Evolutionary conservation across 2,113 vertebrate species (phyloP), one percentile per base, ranked within the genome.

Genomic region (Catagonus wagneri): DNA sequence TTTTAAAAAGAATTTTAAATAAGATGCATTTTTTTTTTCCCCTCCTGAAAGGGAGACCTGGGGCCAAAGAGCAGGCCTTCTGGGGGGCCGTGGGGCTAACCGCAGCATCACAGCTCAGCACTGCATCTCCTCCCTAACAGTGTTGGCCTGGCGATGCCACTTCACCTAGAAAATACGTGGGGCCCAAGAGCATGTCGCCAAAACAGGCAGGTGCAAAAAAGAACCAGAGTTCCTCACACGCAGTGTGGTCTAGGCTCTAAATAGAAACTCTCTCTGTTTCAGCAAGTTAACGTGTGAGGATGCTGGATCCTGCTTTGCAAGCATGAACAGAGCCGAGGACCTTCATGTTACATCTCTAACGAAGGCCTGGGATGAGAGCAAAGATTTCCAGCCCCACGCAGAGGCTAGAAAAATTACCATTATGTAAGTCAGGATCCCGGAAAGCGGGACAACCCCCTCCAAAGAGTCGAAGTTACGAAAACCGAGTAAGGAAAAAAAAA

Each of bases 231-330:
- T 79, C 66, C 34, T 76, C 50, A 6, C 36, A 52, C 25, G 54
- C 66, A 69, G 15, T 23, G 65, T 61, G 87, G 75, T 80, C 44
- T 63, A 56, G 87, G 94, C 91, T 96, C 63, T 83, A 94, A 89
- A 94, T 44, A 97, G n/a, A 96, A 94, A 83, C 22, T 11, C 92
- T 95, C 96, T 96, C 90, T 89, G 78, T 63, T 89, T 93, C 74
- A 79, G 95, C 52, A 89, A 95, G 69, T 80, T 52, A 65, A 86
- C 27, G 3, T 15, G 25, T 44, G 80, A 97, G 83, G 69, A 76
- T 50, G 84, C 66, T 84, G 79, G 84, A 56, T 92, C 93, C 54
- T 0, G 0, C 78, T 75, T 90, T 32, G 79, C 61, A 69, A 76
- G 76, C 66, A 63, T 34, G 81, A 61, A 54, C 29, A 56, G 71